Base-by-base conservation (phyloP, 2,113 vertebrate genomes). In the Dendrocopos noguchii region DNA sequence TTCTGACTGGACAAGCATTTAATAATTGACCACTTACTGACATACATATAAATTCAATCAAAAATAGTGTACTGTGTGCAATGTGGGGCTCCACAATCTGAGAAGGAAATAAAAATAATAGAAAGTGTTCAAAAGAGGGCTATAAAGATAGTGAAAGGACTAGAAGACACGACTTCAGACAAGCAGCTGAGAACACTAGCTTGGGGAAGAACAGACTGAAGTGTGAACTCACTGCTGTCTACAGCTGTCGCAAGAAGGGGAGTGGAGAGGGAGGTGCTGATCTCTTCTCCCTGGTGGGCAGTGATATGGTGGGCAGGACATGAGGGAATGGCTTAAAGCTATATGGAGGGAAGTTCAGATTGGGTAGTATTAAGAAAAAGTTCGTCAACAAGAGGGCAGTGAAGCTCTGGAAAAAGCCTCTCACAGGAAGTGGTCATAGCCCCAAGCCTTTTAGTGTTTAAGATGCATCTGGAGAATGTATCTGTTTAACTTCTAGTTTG, bases 231-330 rank as follows among this genome's bases (percentile, higher is more conserved):
- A 50, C 0, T 52, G 60, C 31, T 70, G 24, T 13, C 52, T 29
- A 80, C 28, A 84, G 24, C 55, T 56, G 74, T 46, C 52, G 84
- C 7, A 57, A n/a, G 8, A 70, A 7, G 10, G 12, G 14, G 6
- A 87, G 11, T 6, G 12, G 46, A 81, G n/a, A 79, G 7, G 14
- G 27, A 87, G 16, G 2, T 47, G 46, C 8, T 34, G 15, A 80
- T 24, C 46, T 85, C 66, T 70, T 70, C 46, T 79, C 15, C 21
- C 19, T 44, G 28, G 14, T 7, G 22, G 10, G 21, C 52, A 70
- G 20, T n/a, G 31, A 59, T 0, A n/a, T n/a, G n/a, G n/a, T n/a
- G n/a, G n/a, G n/a, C n/a, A 87, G 17, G 36, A 72, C 0, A 0
- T 0, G 10, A 64, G 3, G 6, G 29, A 77, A 74, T 7, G 7